Conservation (phyloP, 2,888 invertebrate species). For the Rhagium mordax region DNA sequence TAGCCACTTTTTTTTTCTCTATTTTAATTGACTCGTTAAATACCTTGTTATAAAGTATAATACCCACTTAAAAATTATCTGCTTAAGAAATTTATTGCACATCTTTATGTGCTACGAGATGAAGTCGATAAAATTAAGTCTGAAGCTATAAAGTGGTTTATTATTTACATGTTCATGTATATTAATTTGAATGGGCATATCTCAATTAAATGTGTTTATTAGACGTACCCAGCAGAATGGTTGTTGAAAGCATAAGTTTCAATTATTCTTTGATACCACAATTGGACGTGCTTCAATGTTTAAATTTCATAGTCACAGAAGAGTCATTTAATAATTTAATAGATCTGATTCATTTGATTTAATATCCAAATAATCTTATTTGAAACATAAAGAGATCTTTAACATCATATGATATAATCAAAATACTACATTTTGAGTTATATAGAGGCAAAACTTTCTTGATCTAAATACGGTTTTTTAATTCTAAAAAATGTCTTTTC, state of each 20-base stretch:
- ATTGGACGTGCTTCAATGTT: too few species aligned
- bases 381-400: too few species aligned
- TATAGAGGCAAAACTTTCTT: too few species aligned
- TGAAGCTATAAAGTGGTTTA: not conserved
- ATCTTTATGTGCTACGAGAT: not conserved
- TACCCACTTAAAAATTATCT: not conserved
- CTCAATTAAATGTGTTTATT: not conserved
- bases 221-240: not conserved
- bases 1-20: not conserved
- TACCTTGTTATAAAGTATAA: not conserved
- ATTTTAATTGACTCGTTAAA: constrained; percentile 17
- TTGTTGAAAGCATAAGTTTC: not conserved
- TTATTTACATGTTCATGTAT: not conserved
- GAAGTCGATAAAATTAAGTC: not conserved
- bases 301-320: too few species aligned
- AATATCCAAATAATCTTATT: too few species aligned
- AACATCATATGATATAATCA: too few species aligned
- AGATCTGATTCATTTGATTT: too few species aligned
- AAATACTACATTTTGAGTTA: too few species aligned
- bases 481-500: too few species aligned
- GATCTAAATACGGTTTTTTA: too few species aligned
- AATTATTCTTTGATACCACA: too few species aligned
- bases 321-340: too few species aligned
- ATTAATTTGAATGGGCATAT: not conserved
- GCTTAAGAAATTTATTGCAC: not conserved